phyloP scores from a whole-genome alignment of 64 coral and sea anemone genomes.

The Exaiptasia diaphana region DNA sequence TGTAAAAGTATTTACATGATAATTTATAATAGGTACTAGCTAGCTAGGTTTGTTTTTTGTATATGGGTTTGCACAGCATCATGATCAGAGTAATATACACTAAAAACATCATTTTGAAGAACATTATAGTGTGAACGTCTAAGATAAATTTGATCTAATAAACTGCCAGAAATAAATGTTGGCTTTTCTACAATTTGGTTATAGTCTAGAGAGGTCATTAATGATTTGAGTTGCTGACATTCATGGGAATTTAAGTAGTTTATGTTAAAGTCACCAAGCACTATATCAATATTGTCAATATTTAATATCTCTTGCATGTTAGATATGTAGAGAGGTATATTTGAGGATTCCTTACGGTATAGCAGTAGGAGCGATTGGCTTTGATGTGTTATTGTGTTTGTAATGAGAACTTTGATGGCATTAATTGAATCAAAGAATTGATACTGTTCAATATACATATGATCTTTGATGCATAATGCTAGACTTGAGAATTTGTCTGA shows the following conservation, averaged over 20 bases:
- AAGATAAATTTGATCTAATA: too few species aligned
- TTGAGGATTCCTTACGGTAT: background rate
- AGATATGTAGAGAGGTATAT: slow-evolving; percentile 10
- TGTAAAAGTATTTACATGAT: too few species aligned
- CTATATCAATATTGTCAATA: slow-evolving; percentile 37
- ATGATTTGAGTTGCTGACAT: slow-evolving; percentile 15
- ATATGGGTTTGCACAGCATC: background rate
- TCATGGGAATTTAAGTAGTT: slow-evolving; percentile 29
- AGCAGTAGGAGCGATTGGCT: background rate
- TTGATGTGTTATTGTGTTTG: slow-evolving; percentile 14
- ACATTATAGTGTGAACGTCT: background rate
- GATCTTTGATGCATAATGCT: slow-evolving; percentile 12
- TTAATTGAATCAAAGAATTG: slow-evolving; percentile 32
- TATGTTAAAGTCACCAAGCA: slow-evolving; percentile 67
- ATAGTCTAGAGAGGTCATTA: too few species aligned
- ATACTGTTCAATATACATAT: slow-evolving; percentile 1
- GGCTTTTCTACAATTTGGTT: too few species aligned
- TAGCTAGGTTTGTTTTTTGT: too few species aligned
- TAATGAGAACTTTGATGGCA: slow-evolving; percentile 1
- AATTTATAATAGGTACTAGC: too few species aligned
- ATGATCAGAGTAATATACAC: background rate
- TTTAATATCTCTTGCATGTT: slow-evolving; percentile 47
- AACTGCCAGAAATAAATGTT: too few species aligned
- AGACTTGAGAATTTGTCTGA: slow-evolving; percentile 20
- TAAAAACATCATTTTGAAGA: background rate